Evolutionary conservation across 1,140 invertebrate species (phyloP).

Genomic region (Micrasema longulum): DNA sequence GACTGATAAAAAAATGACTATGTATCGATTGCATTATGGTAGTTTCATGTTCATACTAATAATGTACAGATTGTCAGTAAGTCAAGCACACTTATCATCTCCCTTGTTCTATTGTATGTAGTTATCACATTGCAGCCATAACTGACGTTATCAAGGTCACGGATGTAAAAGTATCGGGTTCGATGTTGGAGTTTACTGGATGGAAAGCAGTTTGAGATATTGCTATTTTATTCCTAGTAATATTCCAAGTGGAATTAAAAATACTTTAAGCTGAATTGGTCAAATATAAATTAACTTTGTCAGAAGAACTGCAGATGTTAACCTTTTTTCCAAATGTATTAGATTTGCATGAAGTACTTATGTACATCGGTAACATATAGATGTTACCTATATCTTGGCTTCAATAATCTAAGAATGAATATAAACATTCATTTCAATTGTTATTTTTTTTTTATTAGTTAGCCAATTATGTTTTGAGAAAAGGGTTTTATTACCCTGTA

Average conservation of each 20-base stretch:
- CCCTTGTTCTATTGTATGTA: too few species aligned
- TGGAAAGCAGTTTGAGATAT: too few species aligned
- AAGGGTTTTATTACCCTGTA: neutral
- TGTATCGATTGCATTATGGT: too few species aligned
- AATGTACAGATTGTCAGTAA: too few species aligned
- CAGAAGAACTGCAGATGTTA: conserved; percentile 38
- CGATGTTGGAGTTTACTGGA: neutral
- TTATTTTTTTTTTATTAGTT: conserved; percentile 30
- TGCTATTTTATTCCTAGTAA: neutral
- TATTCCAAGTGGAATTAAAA: conserved; percentile 5
- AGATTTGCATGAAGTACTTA: conserved; percentile 22
- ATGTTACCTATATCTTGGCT: conserved; percentile 23
- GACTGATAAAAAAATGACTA: neutral
- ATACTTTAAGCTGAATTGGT: conserved; percentile 31
- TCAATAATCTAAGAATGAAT: conserved; percentile 10
- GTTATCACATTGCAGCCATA: neutral
- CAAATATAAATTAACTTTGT: conserved; percentile 21
- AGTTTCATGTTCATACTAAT: too few species aligned
- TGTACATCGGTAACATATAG: conserved; percentile 10
- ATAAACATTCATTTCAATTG: neutral
- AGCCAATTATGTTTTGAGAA: conserved; percentile 25
- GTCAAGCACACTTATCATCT: too few species aligned
- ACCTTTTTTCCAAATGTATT: conserved; percentile 29
- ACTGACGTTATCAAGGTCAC: neutral
- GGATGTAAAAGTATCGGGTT: conserved; percentile 2